These are phyloP conservation scores for Mnemiopsis leidyi DNA, from an alignment of 37 sponge, comb jelly and placozoan species.

Conservation along the genomic window DNA sequence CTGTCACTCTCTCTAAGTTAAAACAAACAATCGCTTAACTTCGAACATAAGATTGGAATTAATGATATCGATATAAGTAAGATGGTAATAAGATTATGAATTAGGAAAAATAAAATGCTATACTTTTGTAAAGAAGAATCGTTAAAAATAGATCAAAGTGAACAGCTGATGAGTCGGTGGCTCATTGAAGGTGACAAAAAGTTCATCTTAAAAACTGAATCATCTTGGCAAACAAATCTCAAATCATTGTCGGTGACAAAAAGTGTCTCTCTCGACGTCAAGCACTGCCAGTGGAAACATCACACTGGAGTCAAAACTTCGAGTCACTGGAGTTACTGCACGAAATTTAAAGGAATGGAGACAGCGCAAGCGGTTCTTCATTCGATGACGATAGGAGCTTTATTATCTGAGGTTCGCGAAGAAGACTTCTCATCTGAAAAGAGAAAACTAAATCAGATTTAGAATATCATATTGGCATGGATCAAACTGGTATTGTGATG, in stretches of 20 bases:
- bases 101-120: neutral
- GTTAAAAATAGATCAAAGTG: neutral
- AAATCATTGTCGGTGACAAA: no score
- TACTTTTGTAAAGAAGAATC: neutral
- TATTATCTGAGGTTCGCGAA: neutral
- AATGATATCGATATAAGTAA: neutral
- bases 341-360: no score
- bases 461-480: no score
- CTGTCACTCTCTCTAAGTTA: no score
- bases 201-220: neutral
- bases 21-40: neutral
- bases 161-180: neutral
- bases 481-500: no score
- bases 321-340: no score
- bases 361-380: no score
- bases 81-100: neutral
- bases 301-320: no score
- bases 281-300: no score
- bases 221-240: neutral
- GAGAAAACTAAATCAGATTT: no score
- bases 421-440: neutral
- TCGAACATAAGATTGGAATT: neutral
- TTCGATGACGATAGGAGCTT: neutral
- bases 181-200: neutral
- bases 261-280: no score